phyloP scores from a whole-genome alignment of 2,113 vertebrate species.

The Coreoperca whiteheadi region DNA sequence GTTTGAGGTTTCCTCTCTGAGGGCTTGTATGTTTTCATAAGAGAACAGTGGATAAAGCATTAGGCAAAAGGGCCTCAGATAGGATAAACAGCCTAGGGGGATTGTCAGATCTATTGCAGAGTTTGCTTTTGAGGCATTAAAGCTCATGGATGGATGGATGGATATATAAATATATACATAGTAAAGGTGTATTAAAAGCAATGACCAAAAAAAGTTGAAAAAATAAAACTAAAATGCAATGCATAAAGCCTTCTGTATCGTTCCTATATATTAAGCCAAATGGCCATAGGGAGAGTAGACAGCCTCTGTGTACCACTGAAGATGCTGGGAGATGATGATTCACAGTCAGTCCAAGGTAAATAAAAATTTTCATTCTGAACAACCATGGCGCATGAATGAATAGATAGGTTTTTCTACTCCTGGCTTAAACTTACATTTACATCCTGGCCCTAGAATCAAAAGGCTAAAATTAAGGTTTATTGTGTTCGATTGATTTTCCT shows the following conservation, averaged over 20 bases:
- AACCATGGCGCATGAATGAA: conserved; percentile 1
- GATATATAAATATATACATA: conserved; percentile 14
- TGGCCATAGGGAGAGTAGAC: conserved; percentile 13
- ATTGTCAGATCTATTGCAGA: conserved; percentile 49
- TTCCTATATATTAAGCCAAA: not conserved
- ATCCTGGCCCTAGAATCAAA: conserved; percentile 27
- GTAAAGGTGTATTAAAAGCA: not conserved
- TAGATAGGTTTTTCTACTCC: not conserved
- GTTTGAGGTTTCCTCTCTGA: conserved; percentile 56
- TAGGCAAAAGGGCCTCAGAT: conserved; percentile 61
- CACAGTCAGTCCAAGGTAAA: conserved; percentile 18
- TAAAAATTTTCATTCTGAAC: conserved; percentile 29
- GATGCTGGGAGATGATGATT: conserved; percentile 27
- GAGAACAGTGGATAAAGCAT: conserved; percentile 59
- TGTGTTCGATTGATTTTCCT: conserved; percentile 46
- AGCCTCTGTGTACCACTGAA: conserved; percentile 7
- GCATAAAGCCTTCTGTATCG: not conserved
- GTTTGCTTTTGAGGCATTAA: conserved; percentile 57
- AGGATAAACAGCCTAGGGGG: conserved; percentile 50
- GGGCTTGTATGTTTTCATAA: conserved; percentile 62
- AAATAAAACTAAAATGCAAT: not conserved
- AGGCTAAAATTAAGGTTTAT: conserved; percentile 38
- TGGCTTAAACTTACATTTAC: conserved; percentile 21
- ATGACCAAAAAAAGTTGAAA: not conserved
- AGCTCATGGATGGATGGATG: conserved; percentile 27